These are phyloP conservation scores for Kryptolebias marmoratus DNA, from an alignment of 2,113 vertebrate genomes.

Conservation along the genomic window DNA sequence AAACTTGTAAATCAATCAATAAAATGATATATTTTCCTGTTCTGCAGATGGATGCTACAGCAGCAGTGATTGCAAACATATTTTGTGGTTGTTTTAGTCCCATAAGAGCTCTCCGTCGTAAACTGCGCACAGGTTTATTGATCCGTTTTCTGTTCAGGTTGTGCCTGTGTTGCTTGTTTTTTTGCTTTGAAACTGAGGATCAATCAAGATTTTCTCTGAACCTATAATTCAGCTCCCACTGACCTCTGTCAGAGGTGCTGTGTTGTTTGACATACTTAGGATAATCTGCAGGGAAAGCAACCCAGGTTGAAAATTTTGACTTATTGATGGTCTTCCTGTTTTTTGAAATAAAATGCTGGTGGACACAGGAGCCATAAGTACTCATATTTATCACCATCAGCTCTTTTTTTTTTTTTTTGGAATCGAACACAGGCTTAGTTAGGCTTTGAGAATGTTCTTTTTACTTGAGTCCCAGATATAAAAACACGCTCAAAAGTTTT, in stretches of 20 bases:
- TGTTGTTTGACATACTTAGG: neutral
- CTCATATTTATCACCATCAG: no score
- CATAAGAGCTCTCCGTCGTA: neutral
- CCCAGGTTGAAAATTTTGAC: no score
- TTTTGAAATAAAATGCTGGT: no score
- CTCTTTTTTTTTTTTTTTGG: no score
- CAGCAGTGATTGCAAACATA: neutral
- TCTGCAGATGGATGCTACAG: neutral
- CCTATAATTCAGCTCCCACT: slow-evolving; percentile 16
- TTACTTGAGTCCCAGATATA: no score
- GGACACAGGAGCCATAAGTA: no score
- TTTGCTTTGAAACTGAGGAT: slow-evolving; percentile 18
- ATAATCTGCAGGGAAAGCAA: neutral
- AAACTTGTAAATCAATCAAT: neutral
- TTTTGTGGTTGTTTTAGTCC: neutral
- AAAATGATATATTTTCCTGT: neutral
- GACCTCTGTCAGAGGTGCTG: neutral
- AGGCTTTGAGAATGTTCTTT: no score
- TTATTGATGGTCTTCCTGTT: no score
- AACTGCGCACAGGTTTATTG: slow-evolving; percentile 16
- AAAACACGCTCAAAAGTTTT: no score
- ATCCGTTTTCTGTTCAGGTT: slow-evolving; percentile 16
- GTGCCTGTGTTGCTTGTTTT: neutral
- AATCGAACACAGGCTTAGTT: no score
- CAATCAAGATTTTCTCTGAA: slow-evolving; percentile 19